Evolutionary conservation across 2,113 vertebrate species (phyloP).

Genomic region (Vidua chalybeata): DNA sequence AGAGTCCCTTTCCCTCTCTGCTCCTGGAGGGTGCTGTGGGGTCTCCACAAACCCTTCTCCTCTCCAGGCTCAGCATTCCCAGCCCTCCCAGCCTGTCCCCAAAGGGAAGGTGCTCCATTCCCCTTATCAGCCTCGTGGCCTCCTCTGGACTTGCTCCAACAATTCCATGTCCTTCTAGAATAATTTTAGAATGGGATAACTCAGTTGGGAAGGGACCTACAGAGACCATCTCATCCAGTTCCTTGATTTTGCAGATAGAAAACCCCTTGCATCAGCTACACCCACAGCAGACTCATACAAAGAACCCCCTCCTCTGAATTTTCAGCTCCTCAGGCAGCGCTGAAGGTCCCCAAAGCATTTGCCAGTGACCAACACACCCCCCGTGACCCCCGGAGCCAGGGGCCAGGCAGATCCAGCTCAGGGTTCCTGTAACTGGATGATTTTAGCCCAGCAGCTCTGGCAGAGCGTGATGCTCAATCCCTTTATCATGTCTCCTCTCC

Average conservation of each 20-base stretch:
- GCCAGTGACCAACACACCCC: neutral
- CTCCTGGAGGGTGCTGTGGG: neutral
- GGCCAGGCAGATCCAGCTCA: neutral
- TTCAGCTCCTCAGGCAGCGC: neutral
- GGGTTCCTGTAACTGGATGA: neutral
- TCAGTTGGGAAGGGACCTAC: neutral
- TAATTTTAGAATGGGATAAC: neutral
- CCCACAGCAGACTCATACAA: fast-evolving
- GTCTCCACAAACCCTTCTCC: neutral
- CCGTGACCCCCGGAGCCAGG: neutral
- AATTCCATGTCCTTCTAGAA: neutral
- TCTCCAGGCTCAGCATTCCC: neutral
- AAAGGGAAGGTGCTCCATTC: neutral
- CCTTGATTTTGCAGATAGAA: neutral
- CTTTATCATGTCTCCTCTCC: constrained; percentile 23
- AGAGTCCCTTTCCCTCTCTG: neutral
- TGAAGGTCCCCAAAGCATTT: neutral
- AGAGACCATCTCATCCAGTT: fast-evolving
- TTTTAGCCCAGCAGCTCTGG: neutral
- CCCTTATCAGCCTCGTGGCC: neutral
- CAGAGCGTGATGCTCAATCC: neutral
- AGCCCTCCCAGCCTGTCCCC: neutral
- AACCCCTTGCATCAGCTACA: neutral
- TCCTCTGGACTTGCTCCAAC: neutral
- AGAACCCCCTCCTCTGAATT: neutral